These are phyloP conservation scores for Telenomus remus DNA, from an alignment of 1,140 invertebrate genomes.

Conservation along the genomic window DNA sequence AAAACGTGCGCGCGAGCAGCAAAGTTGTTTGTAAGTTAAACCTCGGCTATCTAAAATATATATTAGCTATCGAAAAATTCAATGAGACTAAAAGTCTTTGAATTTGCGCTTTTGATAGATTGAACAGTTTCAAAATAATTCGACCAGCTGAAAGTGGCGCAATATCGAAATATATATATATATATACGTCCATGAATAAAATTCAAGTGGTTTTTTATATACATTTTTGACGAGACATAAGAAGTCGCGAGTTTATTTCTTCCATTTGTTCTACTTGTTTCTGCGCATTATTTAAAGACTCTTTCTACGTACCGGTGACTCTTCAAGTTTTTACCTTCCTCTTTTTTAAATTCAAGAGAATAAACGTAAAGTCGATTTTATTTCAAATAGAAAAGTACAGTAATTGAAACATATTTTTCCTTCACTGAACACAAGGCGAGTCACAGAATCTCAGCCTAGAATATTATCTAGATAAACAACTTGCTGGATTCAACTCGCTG, in stretches of 20 bases:
- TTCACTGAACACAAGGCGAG: neutral
- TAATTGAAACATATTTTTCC: constrained; percentile 4
- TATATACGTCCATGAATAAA: too few species aligned
- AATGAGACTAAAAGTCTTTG: constrained; percentile 18
- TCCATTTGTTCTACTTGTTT: constrained; percentile 12
- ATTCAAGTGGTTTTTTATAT: too few species aligned
- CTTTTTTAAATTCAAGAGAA: constrained; percentile 18
- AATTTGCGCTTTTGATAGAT: neutral
- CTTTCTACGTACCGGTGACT: constrained; percentile 18
- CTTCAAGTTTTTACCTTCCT: constrained; percentile 16
- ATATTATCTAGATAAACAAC: constrained; percentile 5
- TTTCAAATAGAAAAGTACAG: constrained; percentile 4
- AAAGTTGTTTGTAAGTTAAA: constrained; percentile 5
- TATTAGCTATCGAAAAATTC: constrained; percentile 7
- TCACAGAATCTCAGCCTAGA: neutral
- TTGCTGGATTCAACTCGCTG: too few species aligned
- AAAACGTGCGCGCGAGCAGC: constrained; percentile 8
- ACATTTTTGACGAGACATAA: too few species aligned
- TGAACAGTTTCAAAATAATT: neutral
- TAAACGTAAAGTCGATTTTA: constrained; percentile 15
- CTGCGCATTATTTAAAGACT: constrained; percentile 21
- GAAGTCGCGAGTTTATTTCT: constrained; percentile 6
- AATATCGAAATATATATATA: too few species aligned
- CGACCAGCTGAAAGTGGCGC: neutral
- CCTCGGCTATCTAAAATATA: neutral